Conservation (phyloP, 2,797 vertebrate genomes). For the Tokudaia tokunoshimensis region DNA sequence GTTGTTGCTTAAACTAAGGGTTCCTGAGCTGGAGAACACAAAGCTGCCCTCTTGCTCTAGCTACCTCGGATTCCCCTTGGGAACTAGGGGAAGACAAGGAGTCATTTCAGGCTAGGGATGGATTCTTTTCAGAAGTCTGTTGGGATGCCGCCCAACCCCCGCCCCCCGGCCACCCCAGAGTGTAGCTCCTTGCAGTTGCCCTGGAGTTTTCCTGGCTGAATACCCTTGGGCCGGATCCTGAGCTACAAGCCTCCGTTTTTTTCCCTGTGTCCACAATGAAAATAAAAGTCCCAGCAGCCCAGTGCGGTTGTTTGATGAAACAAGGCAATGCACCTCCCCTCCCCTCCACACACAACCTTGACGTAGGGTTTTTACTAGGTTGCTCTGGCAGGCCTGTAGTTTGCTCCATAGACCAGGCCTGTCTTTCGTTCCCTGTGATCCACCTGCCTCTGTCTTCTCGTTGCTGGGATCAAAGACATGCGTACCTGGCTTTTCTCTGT, state of each 20-base stretch:
- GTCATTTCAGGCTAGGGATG: background rate
- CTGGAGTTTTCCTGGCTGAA: background rate
- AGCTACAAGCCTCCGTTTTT: slow-evolving; percentile 27
- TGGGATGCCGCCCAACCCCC: no score
- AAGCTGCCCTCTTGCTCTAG: background rate
- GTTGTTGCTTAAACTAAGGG: background rate
- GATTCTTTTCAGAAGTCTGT: background rate
- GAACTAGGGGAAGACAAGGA: background rate
- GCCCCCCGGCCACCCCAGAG: background rate
- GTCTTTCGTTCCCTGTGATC: background rate
- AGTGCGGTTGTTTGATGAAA: background rate
- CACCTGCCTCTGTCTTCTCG: background rate
- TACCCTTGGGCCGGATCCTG: background rate
- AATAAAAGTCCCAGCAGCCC: background rate
- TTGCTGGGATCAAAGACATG: background rate
- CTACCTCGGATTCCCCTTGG: background rate
- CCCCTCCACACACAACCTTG: no score
- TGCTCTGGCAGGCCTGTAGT: background rate
- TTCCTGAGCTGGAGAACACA: slow-evolving; percentile 15
- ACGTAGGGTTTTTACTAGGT: background rate
- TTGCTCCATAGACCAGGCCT: background rate
- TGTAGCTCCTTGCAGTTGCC: background rate
- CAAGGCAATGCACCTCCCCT: background rate
- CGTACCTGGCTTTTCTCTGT: background rate
- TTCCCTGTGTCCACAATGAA: slow-evolving; percentile 24